Base-by-base conservation (phyloP, 2,888 invertebrate genomes). In the Bombylius discolor region DNA sequence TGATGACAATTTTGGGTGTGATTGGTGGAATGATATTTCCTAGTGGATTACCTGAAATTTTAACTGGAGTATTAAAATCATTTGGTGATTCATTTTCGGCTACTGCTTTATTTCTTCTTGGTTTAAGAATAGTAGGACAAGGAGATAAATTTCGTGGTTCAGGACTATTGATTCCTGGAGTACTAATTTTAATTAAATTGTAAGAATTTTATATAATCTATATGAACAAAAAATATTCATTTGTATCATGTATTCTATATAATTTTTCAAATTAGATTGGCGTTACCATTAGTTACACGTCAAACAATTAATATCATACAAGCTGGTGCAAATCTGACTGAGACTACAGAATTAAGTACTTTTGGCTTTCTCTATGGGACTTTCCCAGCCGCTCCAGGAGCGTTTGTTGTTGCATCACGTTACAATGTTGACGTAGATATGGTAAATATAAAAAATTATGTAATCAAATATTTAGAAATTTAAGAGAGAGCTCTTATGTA, bases 351-450 rank as follows among this genome's bases (percentile, higher is more conserved):
- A 61, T 76, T 92, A 56, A 89, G 92, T 62, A 94, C 92, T 47
- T 96, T 90, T 70, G 96, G 92, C 0, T 97, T 97, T 75, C 78
- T 97, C 0, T 96, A 96, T 69, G 96, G 97, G 55, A 95, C 95
- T 1, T 89, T 97, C 71, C 97, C 97, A 0, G 85, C 94, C 2
- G 96, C 96, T 1, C 96, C 96, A 0, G 92, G 92, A n/a, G 90
- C 94, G 0, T 95, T 96, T 71, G 92, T 97, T 5, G 93, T 94
- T 73, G 91, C 96, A 1, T 82, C 88, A 47, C 84, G 91, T 61
- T 95, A 94, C 70, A 83, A 85, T 62, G 73, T 92, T 53, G 92
- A 91, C 69, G 81, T 89, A 56, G 93, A 94, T 74, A 76, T 94
- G 79, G 91, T 92, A 71, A 76, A 77, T 70, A 7, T 42, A 11